Percentiles rank a stretch among this genome's conserved stretches.
Conservation (phyloP, 2,113 vertebrate species). For the Leuciscus idus region DNA sequence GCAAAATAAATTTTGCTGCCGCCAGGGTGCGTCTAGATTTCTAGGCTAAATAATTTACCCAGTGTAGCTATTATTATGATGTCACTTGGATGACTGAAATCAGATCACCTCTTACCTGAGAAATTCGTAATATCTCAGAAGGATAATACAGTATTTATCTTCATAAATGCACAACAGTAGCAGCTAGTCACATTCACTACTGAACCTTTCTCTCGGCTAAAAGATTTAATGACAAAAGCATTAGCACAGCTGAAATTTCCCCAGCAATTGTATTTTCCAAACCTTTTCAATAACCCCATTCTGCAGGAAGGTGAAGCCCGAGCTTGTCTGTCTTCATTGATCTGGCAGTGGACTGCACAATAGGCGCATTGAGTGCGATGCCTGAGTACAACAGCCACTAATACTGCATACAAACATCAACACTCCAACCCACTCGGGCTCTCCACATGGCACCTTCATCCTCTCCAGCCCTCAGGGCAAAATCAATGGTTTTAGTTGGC, state of each 20-base stretch:
- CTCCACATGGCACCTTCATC: conserved; percentile 19
- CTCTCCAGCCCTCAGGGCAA: conserved; percentile 62
- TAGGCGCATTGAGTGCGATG: conserved; percentile 35
- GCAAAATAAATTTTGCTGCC: no score
- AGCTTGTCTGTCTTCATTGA: conserved; percentile 41
- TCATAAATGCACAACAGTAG: background rate
- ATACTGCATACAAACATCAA: conserved; percentile 36
- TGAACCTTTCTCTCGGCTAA: background rate
- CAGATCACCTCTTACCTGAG: background rate
- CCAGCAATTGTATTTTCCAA: background rate
- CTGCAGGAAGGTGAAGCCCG: background rate
- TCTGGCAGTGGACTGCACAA: conserved; percentile 33
- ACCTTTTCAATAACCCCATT: conserved; percentile 29
- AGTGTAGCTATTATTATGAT: background rate
- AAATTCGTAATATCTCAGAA: background rate
- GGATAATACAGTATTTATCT: conserved; percentile 3
- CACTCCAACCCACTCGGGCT: background rate
- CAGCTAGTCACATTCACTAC: background rate
- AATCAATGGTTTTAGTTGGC: conserved; percentile 65
- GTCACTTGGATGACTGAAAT: background rate
- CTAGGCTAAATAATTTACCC: background rate
- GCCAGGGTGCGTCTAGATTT: no score
- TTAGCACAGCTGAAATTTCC: background rate
- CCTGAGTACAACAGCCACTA: conserved; percentile 16
- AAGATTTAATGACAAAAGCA: conserved; percentile 39